Evolutionary conservation across 2,797 vertebrate species (phyloP), one percentile per base, ranked within the genome.

Genomic region (Neosilurus hyrtlii): DNA sequence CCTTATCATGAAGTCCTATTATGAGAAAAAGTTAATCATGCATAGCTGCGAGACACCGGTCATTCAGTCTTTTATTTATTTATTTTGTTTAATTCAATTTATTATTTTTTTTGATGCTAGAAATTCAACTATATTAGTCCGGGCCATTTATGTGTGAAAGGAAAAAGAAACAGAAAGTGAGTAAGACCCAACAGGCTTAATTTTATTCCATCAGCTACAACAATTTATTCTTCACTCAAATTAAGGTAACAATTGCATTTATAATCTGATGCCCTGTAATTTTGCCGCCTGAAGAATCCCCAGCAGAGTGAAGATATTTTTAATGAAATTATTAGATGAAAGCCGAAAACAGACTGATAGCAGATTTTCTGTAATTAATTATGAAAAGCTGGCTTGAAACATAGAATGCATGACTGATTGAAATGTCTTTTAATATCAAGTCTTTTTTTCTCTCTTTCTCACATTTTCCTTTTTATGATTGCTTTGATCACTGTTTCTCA

Each of bases 321-420:
- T 84, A 86, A 87, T 84, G 82, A 86, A 85, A 85, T 83, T 73
- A 83, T 76, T 66, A 51, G 71, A 86, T 70, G 73, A 84, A 80
- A 81, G 80, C 82, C 71, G 16, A 81, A 81, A 52, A 84, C 82
- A 83, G 85, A 84, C 80, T 24, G 81, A 84, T 56, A 26, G 68
- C 52, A 68, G 59, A 81, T 81, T 35, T 79, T 52, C 73, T 26
- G 18, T 65, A 72, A 82, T 87, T 81, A 82, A 86, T 85, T 82
- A 79, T 67, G 49, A 80, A 56, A 54, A 70, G 71, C 62, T 77
- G 65, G 63, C 54, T 52, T 49, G 75, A 81, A 75, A 72, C 57
- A 24, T 12, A 0, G 37, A 24, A 63, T 51, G 52, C 59, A 57
- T 85, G 80, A 70, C 83, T 51, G 82, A 83, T 83, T 82, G 57